Evolutionary conservation across 2,888 invertebrate species (phyloP), one percentile per base, ranked within the genome.

Genomic region (Leucozona laternaria): DNA sequence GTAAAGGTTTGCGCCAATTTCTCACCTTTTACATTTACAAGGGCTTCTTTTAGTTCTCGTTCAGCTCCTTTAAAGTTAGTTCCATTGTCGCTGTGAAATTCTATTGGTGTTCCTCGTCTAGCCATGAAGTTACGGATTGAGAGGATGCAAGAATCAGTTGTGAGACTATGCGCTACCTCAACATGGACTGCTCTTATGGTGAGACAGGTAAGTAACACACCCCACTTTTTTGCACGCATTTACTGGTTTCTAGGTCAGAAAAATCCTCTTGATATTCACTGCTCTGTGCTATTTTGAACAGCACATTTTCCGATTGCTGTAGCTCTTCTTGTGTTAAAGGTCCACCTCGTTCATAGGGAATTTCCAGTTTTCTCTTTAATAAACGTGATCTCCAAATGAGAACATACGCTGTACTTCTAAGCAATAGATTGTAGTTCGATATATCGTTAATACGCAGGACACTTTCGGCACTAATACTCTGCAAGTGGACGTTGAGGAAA

Each of bases 41-140:
- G 28, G 17, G 17, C 45, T 45, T 45, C 45, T 45, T 37, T 45
- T 5, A 45, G 17, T 17, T 45, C 45, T 13, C 53, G 20, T 34
- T 53, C 15, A 37, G 22, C 53, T 34, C 37, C 25, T 68, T 34
- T 15, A 43, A 55, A 70, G 17, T 45, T 45, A 7, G 45, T 45
- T 5, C 45, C 17, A 17, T 45, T 45, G 3, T 45, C 45, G 45
- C 45, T 45, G 45, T 17, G 17, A 8, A 45, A 45, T 8, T 45
- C 45, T 17, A 17, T 0, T 6, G 45, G 45, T 45, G 45, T 45
- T 17, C 45, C 45, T 6, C 45, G 17, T 45, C 45, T 37, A 11
- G 45, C 45, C 43, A 43, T 43, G 5, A 43, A 45, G 17, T 45
- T 45, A 17, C 17, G 45, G 6, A 45, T 17, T 17, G 45, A 4